Evolutionary conservation across 2,113 vertebrate genomes (phyloP).

Genomic region (Melanocharis versteri): DNA sequence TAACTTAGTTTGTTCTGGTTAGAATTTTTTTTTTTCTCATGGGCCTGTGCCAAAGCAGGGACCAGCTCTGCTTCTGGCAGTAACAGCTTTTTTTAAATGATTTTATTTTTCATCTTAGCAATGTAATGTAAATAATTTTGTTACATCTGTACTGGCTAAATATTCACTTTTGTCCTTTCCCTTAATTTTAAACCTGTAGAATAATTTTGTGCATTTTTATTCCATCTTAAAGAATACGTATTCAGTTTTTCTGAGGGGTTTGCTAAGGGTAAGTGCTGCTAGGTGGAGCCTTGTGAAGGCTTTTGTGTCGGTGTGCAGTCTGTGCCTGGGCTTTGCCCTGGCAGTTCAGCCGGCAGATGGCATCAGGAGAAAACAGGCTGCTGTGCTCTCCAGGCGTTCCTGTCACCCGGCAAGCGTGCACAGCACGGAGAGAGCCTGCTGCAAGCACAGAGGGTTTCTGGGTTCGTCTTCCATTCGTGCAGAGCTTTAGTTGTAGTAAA

Average conservation of each 20-base stretch:
- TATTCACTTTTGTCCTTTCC: background rate
- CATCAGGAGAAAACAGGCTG: background rate
- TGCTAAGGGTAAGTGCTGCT: background rate
- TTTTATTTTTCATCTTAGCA: background rate
- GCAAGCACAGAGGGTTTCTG: accelerated
- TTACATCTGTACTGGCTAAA: background rate
- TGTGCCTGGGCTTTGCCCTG: accelerated
- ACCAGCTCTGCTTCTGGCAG: background rate
- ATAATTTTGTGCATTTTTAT: background rate
- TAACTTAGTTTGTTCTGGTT: background rate
- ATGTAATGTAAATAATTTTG: background rate
- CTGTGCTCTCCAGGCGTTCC: accelerated
- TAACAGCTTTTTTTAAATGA: background rate
- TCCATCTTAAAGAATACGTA: background rate
- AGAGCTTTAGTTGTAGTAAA: background rate
- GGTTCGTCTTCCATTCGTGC: background rate
- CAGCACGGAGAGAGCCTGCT: accelerated
- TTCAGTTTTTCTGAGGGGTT: background rate
- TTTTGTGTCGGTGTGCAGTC: accelerated
- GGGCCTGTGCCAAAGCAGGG: background rate
- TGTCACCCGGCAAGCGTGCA: background rate
- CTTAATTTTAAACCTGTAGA: background rate
- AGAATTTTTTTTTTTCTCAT: background rate
- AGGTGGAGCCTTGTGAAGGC: background rate
- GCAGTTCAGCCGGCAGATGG: background rate